phyloP scores from a whole-genome alignment of 2,113 vertebrate species.

The Tenebrosternarchus preto region DNA sequence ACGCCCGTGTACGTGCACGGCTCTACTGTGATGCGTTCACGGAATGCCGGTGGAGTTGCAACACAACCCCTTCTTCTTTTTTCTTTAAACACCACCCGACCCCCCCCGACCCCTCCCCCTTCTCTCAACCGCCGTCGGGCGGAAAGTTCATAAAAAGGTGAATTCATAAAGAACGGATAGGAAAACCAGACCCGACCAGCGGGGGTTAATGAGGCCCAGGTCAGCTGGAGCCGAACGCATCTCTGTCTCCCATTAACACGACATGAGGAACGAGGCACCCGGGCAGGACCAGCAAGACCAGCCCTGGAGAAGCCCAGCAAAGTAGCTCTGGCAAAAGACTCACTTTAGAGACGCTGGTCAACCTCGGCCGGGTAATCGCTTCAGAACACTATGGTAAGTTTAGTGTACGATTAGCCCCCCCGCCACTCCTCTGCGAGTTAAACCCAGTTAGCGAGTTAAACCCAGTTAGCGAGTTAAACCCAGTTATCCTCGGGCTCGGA shows the following conservation, averaged over 20 bases:
- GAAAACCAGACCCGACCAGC: slow-evolving; percentile 47
- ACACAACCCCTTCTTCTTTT: not conserved
- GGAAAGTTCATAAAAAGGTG: slow-evolving; percentile 54
- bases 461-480: not conserved
- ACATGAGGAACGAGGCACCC: not conserved
- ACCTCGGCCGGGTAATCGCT: too few species aligned
- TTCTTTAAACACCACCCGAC: too few species aligned
- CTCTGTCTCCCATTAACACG: slow-evolving; percentile 7
- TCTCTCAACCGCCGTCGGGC: slow-evolving; percentile 34
- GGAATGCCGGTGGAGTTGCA: slow-evolving; percentile 9
- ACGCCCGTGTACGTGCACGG: not conserved
- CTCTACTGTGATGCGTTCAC: not conserved
- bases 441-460: not conserved
- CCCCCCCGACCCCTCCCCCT: not conserved
- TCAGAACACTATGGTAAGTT: too few species aligned
- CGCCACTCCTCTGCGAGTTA: too few species aligned
- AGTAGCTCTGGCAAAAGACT: too few species aligned
- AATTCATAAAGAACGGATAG: slow-evolving; percentile 41
- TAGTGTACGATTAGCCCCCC: too few species aligned
- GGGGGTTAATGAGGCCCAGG: slow-evolving; percentile 37
- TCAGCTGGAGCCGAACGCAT: slow-evolving; percentile 1
- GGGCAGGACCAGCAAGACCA: slow-evolving; percentile 20
- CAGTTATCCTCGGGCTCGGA: not conserved
- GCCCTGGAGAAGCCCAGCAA: not conserved
- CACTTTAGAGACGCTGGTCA: too few species aligned